Percentiles rank a stretch among this genome's conserved stretches.
phyloP scores from a whole-genome alignment of 2,113 vertebrate species.

The Ameiurus melas region DNA sequence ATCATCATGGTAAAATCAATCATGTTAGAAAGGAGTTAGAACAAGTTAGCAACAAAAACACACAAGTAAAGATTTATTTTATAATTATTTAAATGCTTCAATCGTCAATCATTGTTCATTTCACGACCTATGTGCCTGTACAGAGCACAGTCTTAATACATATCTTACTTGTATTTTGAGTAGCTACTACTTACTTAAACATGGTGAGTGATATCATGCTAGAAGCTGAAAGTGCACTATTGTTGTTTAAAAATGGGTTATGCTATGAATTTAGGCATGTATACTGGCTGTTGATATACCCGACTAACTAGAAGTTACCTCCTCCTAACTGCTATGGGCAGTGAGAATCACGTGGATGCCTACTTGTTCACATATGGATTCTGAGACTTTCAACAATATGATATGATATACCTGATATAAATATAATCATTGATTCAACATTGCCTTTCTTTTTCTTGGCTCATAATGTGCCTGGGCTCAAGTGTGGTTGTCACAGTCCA shows the following conservation, averaged over 20 bases:
- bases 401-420: neutral
- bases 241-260: neutral
- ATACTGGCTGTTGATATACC: neutral
- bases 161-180: neutral
- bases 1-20: neutral
- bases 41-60: neutral
- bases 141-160: no score
- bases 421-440: neutral
- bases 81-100: neutral
- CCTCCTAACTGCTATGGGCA: neutral
- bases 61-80: no score
- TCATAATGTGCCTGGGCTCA: neutral
- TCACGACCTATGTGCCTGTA: neutral
- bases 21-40: neutral
- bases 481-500: neutral
- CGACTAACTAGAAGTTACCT: neutral
- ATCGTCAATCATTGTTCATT: neutral
- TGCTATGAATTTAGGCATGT: neutral
- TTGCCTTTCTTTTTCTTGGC: neutral
- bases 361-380: neutral
- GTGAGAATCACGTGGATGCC: neutral
- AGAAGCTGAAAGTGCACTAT: neutral
- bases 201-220: neutral
- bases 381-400: neutral
- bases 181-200: neutral